Percentiles rank a stretch among this genome's conserved stretches.
Evolutionary conservation across 2,797 vertebrate genomes (phyloP).

Genomic region (Schizopygopsis pylzovi): DNA sequence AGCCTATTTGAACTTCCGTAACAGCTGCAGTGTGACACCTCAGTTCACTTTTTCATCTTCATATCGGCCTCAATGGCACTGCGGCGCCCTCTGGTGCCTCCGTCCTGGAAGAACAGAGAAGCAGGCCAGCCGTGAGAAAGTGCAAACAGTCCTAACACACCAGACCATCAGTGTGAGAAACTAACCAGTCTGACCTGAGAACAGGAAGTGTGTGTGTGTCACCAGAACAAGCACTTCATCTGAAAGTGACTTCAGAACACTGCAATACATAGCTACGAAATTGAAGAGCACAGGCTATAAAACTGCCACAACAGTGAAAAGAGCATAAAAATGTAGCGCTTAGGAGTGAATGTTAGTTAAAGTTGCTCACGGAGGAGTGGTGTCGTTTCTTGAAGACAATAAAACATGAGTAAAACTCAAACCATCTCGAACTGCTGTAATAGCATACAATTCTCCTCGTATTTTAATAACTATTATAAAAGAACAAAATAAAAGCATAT

Average conservation of each 20-base stretch:
- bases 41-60: slow-evolving; percentile 96
- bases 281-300: neutral
- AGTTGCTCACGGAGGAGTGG: neutral
- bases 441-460: neutral
- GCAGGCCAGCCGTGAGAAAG: slow-evolving; percentile 17
- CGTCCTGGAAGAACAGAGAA: slow-evolving; percentile 82
- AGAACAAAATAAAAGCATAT: neutral
- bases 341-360: neutral
- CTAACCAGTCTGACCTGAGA: neutral
- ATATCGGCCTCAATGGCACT: slow-evolving; percentile 99
- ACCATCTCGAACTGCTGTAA: neutral
- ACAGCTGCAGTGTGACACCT: slow-evolving; percentile 3
- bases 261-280: neutral
- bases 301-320: neutral
- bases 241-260: neutral
- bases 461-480: neutral
- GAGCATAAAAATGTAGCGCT: neutral
- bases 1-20: neutral
- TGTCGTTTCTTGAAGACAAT: neutral
- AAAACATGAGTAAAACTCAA: neutral
- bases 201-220: neutral
- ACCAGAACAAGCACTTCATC: neutral
- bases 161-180: slow-evolving; percentile 38
- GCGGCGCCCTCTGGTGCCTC: slow-evolving; percentile 96
- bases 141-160: slow-evolving; percentile 41